Percentiles rank a stretch among this genome's conserved stretches.
Conservation (phyloP, 1,140 invertebrate species). For the Acromyrmex heyeri region DNA sequence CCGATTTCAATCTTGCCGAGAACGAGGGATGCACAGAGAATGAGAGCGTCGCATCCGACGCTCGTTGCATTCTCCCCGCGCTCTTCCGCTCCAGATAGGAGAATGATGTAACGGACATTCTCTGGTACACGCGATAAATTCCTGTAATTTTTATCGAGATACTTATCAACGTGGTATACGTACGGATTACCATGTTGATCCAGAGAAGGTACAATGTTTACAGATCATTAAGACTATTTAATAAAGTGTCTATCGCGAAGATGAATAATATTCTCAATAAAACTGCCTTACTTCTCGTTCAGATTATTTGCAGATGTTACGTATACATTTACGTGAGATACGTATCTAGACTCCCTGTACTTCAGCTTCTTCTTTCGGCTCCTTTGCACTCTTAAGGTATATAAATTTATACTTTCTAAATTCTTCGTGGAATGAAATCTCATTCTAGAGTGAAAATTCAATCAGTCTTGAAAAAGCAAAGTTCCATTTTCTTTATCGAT, state of each 20-base stretch:
- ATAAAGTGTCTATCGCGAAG: constrained; percentile 41
- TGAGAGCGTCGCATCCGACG: neutral
- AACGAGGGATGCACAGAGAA: neutral
- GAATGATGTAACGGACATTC: constrained; percentile 39
- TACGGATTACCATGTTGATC: neutral
- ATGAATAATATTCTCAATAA: constrained; percentile 28
- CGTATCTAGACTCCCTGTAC: neutral
- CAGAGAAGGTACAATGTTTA: constrained; percentile 48
- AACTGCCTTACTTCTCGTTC: constrained; percentile 5
- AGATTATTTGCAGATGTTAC: constrained; percentile 19
- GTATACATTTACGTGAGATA: neutral
- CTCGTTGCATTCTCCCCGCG: neutral
- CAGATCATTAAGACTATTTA: constrained; percentile 49
- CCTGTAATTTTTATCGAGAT: constrained; percentile 19
- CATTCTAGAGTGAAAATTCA: too few relatives aligned
- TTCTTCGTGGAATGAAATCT: too few relatives aligned
- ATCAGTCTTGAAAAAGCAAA: too few relatives aligned
- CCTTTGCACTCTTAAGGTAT: neutral
- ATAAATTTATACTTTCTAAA: constrained; percentile 22
- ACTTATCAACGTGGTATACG: constrained; percentile 14
- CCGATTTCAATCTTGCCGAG: constrained; percentile 24
- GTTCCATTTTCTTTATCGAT: too few relatives aligned
- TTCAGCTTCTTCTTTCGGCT: constrained; percentile 23
- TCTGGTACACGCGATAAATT: neutral
- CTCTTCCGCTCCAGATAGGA: neutral